Conservation (phyloP, 2,888 invertebrate species). For the Adelognathus sp. region DNA sequence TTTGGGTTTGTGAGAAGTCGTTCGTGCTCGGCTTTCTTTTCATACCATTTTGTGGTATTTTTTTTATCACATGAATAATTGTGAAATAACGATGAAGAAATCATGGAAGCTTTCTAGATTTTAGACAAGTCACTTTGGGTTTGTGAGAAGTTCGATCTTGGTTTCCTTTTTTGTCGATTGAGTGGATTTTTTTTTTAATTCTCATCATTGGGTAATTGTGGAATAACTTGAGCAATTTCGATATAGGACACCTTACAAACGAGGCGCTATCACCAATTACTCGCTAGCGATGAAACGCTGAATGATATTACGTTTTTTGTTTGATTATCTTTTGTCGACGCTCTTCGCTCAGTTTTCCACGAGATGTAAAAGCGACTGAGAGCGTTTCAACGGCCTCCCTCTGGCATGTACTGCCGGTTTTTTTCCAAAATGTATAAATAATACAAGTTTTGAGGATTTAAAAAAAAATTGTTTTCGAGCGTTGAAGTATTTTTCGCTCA, state of each 20-base stretch:
- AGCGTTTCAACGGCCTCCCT: constrained; percentile 36
- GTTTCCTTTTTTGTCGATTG: too few relatives aligned
- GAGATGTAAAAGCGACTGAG: constrained; percentile 22
- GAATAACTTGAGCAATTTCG: constrained; percentile 21
- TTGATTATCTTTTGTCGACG: background rate
- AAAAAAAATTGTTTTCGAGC: background rate
- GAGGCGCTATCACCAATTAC: constrained; percentile 28
- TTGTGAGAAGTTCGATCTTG: background rate
- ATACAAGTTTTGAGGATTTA: too few relatives aligned
- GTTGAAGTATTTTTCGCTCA: constrained; percentile 18
- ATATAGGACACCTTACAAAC: constrained; percentile 41
- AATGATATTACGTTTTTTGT: background rate
- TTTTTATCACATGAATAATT: too few relatives aligned
- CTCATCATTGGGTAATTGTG: background rate
- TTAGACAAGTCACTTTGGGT: too few relatives aligned
- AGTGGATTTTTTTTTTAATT: background rate
- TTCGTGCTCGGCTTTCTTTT: too few relatives aligned
- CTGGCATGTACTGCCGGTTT: constrained; percentile 30
- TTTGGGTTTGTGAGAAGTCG: too few relatives aligned
- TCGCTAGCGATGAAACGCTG: constrained; percentile 12
- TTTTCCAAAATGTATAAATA: background rate
- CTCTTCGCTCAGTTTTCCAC: background rate
- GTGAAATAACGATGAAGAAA: too few relatives aligned
- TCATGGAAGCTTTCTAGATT: too few relatives aligned
- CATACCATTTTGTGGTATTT: too few relatives aligned